A percentile compares a stretch with the other conserved stretches of the same genome.
Conservation (phyloP, 2,888 invertebrate genomes). For the Oligia latruncula region DNA sequence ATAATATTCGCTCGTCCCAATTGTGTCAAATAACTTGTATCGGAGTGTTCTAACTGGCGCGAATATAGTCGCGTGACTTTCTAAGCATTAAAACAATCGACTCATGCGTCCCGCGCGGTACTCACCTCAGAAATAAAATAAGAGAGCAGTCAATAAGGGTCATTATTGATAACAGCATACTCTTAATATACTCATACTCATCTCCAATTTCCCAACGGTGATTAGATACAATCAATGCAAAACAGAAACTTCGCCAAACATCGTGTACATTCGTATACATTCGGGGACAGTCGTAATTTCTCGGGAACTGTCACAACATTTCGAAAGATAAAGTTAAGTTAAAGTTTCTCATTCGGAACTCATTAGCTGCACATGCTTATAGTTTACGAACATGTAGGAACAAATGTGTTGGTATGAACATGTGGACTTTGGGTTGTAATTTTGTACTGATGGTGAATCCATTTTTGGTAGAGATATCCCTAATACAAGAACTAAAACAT, state of each 20-base stretch:
- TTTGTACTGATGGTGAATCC: slow-evolving; percentile 8
- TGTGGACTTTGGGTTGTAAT: not conserved
- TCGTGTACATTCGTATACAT: slow-evolving; percentile 8
- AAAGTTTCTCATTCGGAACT: slow-evolving; percentile 51
- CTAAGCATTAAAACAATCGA: not conserved
- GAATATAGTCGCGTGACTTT: not conserved
- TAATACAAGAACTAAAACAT: not conserved
- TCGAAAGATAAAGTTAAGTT: slow-evolving; percentile 50
- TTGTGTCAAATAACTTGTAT: not conserved
- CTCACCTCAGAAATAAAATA: not conserved
- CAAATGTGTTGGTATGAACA: slow-evolving; percentile 2
- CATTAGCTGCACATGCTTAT: slow-evolving; percentile 56
- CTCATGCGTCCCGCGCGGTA: not conserved
- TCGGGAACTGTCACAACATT: slow-evolving; percentile 44
- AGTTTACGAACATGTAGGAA: slow-evolving; percentile 37
- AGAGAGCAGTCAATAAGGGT: not conserved
- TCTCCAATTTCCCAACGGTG: slow-evolving; percentile 6
- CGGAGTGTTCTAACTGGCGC: not conserved
- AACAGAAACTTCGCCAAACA: slow-evolving; percentile 23
- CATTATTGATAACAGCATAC: not conserved
- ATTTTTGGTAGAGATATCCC: not conserved
- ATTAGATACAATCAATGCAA: slow-evolving; percentile 43
- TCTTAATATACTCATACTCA: not conserved
- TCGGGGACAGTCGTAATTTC: slow-evolving; percentile 52
- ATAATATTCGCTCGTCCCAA: no score